Conservation (phyloP, 2,888 invertebrate genomes). For the Volucella zonaria region DNA sequence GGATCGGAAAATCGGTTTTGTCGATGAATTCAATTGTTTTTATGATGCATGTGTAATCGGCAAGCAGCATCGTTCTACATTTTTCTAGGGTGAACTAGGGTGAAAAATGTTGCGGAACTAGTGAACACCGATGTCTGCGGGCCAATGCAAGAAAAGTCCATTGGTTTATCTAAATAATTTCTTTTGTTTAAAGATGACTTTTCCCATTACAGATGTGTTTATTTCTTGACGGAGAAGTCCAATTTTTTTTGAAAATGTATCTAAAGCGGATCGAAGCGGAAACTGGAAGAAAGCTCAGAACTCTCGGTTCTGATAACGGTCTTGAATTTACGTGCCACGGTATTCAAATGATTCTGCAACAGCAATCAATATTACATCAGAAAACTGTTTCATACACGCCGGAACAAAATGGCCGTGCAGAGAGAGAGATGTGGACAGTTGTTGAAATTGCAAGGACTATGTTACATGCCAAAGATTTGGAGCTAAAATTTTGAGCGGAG, state of each 20-base stretch:
- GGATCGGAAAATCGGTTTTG: too few species aligned
- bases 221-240: conserved; percentile 66
- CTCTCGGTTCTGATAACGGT: conserved; percentile 76
- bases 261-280: conserved; percentile 72
- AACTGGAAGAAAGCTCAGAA: conserved; percentile 69
- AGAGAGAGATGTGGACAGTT: conserved; percentile 51
- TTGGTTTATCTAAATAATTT: not conserved
- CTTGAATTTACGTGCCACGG: conserved; percentile 75
- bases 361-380: conserved; percentile 74
- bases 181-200: conserved; percentile 69
- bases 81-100: too few species aligned
- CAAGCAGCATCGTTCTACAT: too few species aligned
- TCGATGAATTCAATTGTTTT: too few species aligned
- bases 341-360: conserved; percentile 72
- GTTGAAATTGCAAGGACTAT: conserved; percentile 77
- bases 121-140: too few species aligned
- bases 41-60: too few species aligned
- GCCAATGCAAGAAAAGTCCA: not conserved
- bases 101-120: too few species aligned
- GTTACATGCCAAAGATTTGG: conserved; percentile 71
- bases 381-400: conserved; percentile 77
- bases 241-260: conserved; percentile 29
- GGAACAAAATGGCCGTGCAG: conserved; percentile 79
- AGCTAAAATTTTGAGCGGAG: conserved; percentile 79
- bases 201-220: conserved; percentile 64